phyloP scores from a whole-genome alignment of 2,113 vertebrate species.

The Bungarus multicinctus region DNA sequence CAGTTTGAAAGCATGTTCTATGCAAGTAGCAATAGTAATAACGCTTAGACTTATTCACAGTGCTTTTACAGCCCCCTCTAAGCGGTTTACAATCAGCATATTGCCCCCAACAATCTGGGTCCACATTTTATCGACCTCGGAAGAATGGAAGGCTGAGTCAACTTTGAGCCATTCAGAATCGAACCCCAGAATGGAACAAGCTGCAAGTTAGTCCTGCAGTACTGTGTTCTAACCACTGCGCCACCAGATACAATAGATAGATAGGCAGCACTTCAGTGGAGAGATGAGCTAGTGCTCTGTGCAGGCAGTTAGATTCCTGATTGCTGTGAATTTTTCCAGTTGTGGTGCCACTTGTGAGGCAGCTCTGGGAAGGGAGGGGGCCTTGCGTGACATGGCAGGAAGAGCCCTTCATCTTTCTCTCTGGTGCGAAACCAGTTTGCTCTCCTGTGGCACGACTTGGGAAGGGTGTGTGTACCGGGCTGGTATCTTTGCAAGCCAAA shows the following conservation, averaged over 20 bases:
- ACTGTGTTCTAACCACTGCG: too few species aligned
- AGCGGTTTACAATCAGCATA: too few species aligned
- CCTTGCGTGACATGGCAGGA: not conserved
- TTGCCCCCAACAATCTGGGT: too few species aligned
- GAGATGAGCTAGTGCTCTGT: not conserved
- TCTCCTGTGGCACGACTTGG: not conserved
- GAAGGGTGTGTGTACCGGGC: rapidly evolving
- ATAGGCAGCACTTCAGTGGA: not conserved
- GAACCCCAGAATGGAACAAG: too few species aligned
- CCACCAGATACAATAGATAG: too few species aligned
- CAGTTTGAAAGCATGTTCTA: not conserved
- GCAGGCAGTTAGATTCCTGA: not conserved
- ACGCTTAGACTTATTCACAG: too few species aligned
- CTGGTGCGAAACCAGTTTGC: not conserved
- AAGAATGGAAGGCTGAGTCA: too few species aligned
- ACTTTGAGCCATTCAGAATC: too few species aligned
- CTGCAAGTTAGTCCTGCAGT: too few species aligned
- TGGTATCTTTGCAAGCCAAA: not conserved
- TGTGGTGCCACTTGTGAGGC: not conserved
- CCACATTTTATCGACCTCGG: too few species aligned
- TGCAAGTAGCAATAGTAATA: not conserved
- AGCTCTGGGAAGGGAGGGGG: not conserved
- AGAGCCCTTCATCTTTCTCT: not conserved
- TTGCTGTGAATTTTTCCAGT: not conserved
- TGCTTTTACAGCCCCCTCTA: too few species aligned